Conservation (phyloP, 2,113 vertebrate genomes). For the Elephas maximus region DNA sequence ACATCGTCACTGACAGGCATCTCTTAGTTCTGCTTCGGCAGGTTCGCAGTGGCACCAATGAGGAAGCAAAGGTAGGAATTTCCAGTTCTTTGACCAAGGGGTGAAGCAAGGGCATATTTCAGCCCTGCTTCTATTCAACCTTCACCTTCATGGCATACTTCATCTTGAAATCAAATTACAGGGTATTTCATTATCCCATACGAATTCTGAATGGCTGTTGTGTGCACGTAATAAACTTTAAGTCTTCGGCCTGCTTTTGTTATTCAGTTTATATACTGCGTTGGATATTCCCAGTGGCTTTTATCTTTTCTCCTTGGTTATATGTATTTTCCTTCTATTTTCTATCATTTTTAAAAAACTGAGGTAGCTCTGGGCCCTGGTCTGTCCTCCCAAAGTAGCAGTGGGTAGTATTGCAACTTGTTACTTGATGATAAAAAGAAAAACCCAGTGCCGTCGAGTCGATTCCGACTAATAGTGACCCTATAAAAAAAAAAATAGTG, state of each 20-base stretch:
- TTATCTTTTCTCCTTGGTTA: background rate
- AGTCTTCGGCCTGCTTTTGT: background rate
- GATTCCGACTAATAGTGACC: too few relatives aligned
- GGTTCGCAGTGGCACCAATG: background rate
- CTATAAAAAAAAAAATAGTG: too few relatives aligned
- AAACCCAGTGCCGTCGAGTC: too few relatives aligned
- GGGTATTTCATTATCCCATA: constrained; percentile 3
- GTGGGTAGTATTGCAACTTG: background rate
- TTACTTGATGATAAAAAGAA: background rate
- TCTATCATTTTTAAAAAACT: background rate
- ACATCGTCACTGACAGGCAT: background rate
- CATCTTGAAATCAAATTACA: constrained; percentile 62
- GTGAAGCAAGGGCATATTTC: constrained; percentile 47
- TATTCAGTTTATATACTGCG: constrained; percentile 10
- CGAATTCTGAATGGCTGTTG: background rate
- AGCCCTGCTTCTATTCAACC: constrained; percentile 38
- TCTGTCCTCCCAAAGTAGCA: background rate
- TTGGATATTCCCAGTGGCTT: background rate
- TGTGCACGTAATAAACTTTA: constrained; percentile 31
- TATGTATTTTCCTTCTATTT: background rate
- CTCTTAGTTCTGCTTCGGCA: background rate
- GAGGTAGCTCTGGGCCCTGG: background rate
- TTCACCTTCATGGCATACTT: constrained; percentile 50
- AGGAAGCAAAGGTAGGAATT: constrained; percentile 56
- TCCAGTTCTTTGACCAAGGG: constrained; percentile 40